A percentile compares a stretch with the other conserved stretches of the same genome.
phyloP scores from a whole-genome alignment of 1,140 invertebrate species.

The Cyclargus thomasi region DNA sequence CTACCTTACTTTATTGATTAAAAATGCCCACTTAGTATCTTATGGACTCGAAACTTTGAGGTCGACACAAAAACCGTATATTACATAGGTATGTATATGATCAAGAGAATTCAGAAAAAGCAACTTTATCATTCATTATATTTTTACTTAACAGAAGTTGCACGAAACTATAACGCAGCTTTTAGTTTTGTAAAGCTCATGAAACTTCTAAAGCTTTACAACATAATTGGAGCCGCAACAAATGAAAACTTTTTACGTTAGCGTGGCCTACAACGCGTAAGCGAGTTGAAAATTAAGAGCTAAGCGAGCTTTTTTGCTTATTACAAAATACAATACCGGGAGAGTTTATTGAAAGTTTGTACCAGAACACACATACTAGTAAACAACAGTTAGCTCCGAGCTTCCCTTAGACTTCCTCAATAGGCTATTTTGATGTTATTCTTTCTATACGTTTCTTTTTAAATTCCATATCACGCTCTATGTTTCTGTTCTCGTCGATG shows the following conservation, averaged over 20 bases:
- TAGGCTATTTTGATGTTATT: neutral
- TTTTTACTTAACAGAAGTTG: neutral
- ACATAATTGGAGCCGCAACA: slow-evolving; percentile 2
- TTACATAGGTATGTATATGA: neutral
- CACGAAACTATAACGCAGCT: neutral
- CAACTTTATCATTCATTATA: neutral
- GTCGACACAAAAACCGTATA: too few relatives aligned
- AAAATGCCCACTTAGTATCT: too few relatives aligned
- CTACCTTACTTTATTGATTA: too few relatives aligned
- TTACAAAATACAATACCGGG: neutral
- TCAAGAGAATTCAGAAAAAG: too few relatives aligned
- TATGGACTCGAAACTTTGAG: too few relatives aligned
- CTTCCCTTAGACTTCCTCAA: too few relatives aligned
- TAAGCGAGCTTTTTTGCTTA: neutral
- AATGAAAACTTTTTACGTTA: neutral
- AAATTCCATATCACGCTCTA: neutral
- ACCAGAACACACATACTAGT: too few relatives aligned
- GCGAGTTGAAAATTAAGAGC: neutral
- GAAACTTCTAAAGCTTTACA: neutral
- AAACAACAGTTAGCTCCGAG: too few relatives aligned
- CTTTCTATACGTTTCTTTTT: neutral
- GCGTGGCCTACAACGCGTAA: neutral
- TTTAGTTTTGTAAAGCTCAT: neutral
- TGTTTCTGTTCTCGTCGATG: neutral
- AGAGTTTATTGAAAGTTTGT: too few relatives aligned